Base-by-base conservation (phyloP, 2,888 invertebrate species). In the Augochlorella aurata region DNA sequence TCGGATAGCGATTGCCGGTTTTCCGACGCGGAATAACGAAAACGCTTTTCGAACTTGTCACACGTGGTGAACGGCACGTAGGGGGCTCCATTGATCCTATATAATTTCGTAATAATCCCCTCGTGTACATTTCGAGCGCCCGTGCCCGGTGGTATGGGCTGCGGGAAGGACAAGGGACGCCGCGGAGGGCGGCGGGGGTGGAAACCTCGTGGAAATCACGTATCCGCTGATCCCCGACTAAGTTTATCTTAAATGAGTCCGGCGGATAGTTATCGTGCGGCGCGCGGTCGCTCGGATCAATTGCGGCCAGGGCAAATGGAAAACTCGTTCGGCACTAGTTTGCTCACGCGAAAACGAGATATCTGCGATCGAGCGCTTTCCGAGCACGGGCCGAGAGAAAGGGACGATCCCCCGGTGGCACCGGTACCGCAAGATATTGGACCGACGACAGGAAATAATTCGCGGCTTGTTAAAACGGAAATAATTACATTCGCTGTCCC, bases 81-180 rank as follows among this genome's bases (percentile, higher is more conserved):
- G 71, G 74, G 75, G 85, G 85, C 61, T 69, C 63, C 76, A 77
- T 77, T 82, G 87, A 87, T 87, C 87, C 90, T 81, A 83, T 90
- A 90, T 91, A 90, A 91, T 91, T 91, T 90, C 88, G 82, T 90
- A 90, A 90, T 91, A 90, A 91, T 91, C 92, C 87, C 81, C 85
- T 86, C 81, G 88, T 89, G 89, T 89, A 87, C 87, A 88, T 86
- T 83, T 85, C 73, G 77, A 78, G 77, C 66, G 45, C 38, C 29
- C 29, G 58, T 24, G 63, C 38, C 38, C 44, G 63, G 18, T 8
- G 38, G 44, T 58, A 58, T 24, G 14, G 58, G 2, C 38, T 7
- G 38, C 38, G 38, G 38, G 38, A 38, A 38, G 38, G 38, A 4
- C 38, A 38, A 38, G 38, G 38, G 38, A 58, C 12, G n/a, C 21